phyloP scores from a whole-genome alignment of 2,797 vertebrate species.

The Sylvia borin region DNA sequence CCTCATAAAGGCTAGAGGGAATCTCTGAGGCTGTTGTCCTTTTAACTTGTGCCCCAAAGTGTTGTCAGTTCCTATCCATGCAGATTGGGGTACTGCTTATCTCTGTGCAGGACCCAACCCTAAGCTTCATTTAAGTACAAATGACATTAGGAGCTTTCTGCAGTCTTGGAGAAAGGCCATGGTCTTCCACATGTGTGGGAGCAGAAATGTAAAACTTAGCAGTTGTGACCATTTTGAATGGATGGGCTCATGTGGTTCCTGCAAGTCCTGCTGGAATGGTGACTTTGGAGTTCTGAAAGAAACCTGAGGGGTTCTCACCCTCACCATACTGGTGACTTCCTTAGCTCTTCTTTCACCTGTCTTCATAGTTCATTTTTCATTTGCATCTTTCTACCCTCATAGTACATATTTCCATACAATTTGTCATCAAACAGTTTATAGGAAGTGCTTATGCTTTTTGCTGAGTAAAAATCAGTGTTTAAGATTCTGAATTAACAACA shows the following conservation, averaged over 20 bases:
- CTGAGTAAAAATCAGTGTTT: background rate
- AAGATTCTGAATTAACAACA: background rate
- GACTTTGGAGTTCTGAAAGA: background rate
- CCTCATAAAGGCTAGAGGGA: background rate
- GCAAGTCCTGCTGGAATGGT: background rate
- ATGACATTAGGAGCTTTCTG: background rate
- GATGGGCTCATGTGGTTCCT: background rate
- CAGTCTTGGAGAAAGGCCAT: background rate
- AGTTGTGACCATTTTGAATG: background rate
- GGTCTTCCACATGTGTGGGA: background rate
- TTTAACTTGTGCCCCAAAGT: background rate
- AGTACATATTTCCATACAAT: background rate
- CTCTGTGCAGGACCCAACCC: background rate
- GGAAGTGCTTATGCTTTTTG: background rate
- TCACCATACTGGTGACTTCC: background rate
- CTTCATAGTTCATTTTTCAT: background rate
- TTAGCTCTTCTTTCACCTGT: background rate
- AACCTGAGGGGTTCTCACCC: background rate
- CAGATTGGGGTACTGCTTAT: background rate
- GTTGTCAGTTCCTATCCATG: background rate
- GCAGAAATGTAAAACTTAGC: background rate
- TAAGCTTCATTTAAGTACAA: background rate
- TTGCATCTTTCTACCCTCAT: background rate
- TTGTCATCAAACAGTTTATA: background rate
- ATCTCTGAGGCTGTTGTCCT: background rate